Evolutionary conservation across 2,888 invertebrate genomes (phyloP), one percentile per base, ranked within the genome.

Genomic region (Girardia tigrina): DNA sequence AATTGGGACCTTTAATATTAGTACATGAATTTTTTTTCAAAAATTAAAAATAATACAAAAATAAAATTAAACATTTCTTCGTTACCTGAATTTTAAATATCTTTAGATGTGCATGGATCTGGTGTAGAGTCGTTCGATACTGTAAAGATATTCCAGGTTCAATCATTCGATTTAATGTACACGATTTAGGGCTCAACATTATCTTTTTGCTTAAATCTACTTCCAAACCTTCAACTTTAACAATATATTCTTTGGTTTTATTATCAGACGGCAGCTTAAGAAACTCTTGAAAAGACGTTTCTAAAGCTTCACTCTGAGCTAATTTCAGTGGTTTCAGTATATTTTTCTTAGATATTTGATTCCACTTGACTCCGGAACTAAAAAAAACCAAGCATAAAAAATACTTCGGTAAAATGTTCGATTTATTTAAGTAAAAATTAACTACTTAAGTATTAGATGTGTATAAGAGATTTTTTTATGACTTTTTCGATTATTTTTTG

Each of bases 341-440:
- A 8, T 92, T 88, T 86, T 74, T 86, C 16, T 88, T 84, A 84
- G 92, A 92, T 79, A 89, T 89, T 28, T 89, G 88, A 85, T 97
- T 94, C 98, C 97, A 98, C 77, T 93, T 89, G 76, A 95, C 89
- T 12, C 92, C 92, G 73, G 91, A 91, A 81, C 92, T 92, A 78
- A 6, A 79, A 78, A 76, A 75, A 78, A 42, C 42, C 14, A 14
- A 14, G 12, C 12, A 42, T 42, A 42, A 42, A 14, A 14, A 42
- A 14, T 42, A 42, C 42, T 14, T n/a, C n/a, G n/a, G n/a, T n/a
- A n/a, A n/a, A n/a, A n/a, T n/a, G n/a, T n/a, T n/a, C n/a, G n/a
- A n/a, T n/a, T n/a, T n/a, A n/a, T n/a, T n/a, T n/a, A n/a, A n/a
- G n/a, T n/a, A n/a, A n/a, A n/a, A n/a, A n/a, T n/a, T n/a, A n/a